Conservation (phyloP, 2,888 invertebrate genomes). For the Dicycla oo region DNA sequence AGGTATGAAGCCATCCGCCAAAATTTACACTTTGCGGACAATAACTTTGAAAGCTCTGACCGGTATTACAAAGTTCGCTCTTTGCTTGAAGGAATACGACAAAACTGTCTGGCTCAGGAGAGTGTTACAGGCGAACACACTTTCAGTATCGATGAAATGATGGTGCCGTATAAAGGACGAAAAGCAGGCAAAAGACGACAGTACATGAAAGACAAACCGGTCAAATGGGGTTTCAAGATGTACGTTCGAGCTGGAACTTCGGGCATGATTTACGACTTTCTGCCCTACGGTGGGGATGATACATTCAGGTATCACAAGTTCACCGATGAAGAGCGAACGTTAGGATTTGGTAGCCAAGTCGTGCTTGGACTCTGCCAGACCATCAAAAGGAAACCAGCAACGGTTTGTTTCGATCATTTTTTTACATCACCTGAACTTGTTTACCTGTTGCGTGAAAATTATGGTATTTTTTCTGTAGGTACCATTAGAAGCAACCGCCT, state of each 20-base stretch:
- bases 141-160: conserved; percentile 5
- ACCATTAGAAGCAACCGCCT: too few species aligned
- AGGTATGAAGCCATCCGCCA: too few species aligned
- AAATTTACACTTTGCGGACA: too few species aligned
- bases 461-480: too few species aligned
- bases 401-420: too few species aligned
- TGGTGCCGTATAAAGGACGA: conserved; percentile 4
- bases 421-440: too few species aligned
- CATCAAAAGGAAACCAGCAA: neutral
- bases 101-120: neutral
- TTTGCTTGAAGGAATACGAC: neutral
- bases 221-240: too few species aligned
- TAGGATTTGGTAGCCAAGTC: neutral
- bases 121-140: neutral
- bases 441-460: too few species aligned
- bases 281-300: neutral
- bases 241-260: too few species aligned
- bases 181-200: conserved; percentile 4
- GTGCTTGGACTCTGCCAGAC: neutral
- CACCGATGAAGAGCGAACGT: neutral
- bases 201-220: neutral
- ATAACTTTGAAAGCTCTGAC: conserved; percentile 13
- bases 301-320: conserved; percentile 1
- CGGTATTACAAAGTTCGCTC: conserved; percentile 3
- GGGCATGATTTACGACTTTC: too few species aligned